A percentile compares a stretch with the other conserved stretches of the same genome.
These are phyloP conservation scores for Meleagris gallopavo DNA, from an alignment of 2,113 vertebrate species.

Conservation along the genomic window DNA sequence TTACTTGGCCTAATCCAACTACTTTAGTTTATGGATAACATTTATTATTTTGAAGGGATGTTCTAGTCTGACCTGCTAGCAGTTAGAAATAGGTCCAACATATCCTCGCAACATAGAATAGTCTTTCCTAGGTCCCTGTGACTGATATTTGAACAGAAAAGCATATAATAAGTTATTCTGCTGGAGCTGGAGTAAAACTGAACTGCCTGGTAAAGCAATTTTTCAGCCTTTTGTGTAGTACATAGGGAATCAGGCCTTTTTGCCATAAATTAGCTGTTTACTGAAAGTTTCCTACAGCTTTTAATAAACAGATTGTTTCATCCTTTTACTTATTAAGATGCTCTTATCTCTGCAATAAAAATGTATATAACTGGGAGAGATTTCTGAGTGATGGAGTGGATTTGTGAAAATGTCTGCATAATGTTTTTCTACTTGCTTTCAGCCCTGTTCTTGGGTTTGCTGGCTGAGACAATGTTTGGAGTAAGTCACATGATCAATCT, in stretches of 20 bases:
- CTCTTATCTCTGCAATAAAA: conserved; percentile 36
- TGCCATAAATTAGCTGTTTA: conserved; percentile 15
- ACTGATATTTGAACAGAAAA: background rate
- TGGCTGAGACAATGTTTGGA: conserved; percentile 63
- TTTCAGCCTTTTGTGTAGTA: background rate
- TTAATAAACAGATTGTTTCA: conserved; percentile 11
- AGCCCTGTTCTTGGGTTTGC: conserved; percentile 19
- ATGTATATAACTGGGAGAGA: background rate
- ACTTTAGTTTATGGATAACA: background rate
- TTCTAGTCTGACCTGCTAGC: background rate
- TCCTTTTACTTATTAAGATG: conserved; percentile 15
- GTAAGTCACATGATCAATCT: conserved; percentile 59
- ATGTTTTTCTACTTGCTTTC: conserved; percentile 47
- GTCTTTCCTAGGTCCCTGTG: background rate
- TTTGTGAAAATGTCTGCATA: conserved; percentile 46
- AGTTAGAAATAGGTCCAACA: background rate
- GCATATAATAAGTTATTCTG: background rate
- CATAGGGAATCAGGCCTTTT: background rate
- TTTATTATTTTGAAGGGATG: background rate
- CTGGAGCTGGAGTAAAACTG: background rate
- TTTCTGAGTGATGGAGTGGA: background rate
- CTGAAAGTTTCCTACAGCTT: conserved; percentile 21
- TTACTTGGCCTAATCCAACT: background rate
- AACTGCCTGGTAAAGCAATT: conserved; percentile 13
- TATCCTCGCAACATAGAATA: background rate